A percentile compares a stretch with the other conserved stretches of the same genome.
Conservation (phyloP, 2,888 invertebrate species). For the Microctonus brassicae region DNA sequence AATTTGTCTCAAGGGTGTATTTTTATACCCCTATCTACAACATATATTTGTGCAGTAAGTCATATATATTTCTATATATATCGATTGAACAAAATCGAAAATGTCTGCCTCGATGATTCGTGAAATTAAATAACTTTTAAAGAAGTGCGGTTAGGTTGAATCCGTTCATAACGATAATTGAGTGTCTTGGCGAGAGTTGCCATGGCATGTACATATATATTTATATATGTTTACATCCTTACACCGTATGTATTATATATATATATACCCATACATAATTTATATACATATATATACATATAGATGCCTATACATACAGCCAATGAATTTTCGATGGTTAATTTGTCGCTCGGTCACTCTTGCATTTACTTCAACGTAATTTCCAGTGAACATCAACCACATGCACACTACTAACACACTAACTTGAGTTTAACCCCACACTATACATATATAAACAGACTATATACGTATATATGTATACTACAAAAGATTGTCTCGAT, state of each 20-base stretch:
- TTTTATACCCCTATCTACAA: background rate
- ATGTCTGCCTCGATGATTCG: background rate
- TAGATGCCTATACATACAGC: too few species aligned
- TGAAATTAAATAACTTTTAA: conserved; percentile 13
- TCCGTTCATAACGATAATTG: background rate
- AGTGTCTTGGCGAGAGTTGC: background rate
- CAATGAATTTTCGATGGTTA: background rate
- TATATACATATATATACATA: background rate
- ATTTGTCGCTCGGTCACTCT: conserved; percentile 16
- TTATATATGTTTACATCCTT: too few species aligned
- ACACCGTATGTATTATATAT: too few species aligned
- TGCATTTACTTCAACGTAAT: background rate
- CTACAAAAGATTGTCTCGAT: background rate
- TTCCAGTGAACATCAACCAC: background rate
- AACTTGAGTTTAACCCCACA: background rate
- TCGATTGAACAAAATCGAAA: background rate
- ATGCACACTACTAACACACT: background rate
- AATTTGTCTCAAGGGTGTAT: background rate
- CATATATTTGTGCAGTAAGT: background rate
- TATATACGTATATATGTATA: too few species aligned
- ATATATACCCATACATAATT: background rate
- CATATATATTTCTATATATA: background rate
- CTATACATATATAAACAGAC: background rate
- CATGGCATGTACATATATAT: background rate
- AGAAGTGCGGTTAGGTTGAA: background rate